These are phyloP conservation scores for Pinna nobilis DNA, from an alignment of 1,140 invertebrate genomes.

Conservation along the genomic window DNA sequence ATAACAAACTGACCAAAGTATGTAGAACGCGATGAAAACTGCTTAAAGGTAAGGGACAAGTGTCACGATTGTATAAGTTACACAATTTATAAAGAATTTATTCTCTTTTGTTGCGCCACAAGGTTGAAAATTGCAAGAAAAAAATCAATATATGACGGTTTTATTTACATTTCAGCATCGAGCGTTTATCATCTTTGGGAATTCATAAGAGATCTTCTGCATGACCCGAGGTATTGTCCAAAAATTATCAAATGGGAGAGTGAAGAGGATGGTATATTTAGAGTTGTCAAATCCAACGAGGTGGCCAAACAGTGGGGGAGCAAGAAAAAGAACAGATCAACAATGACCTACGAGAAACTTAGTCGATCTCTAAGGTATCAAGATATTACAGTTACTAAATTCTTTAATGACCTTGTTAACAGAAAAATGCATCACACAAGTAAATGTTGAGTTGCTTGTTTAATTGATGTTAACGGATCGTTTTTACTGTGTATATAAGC, in stretches of 20 bases:
- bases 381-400: neutral
- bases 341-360: constrained; percentile 96
- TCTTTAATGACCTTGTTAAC: neutral
- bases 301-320: constrained; percentile 92
- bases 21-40: no score
- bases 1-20: no score
- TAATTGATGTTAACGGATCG: neutral
- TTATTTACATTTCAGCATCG: constrained; percentile 11
- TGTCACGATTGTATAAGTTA: no score
- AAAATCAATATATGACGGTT: neutral
- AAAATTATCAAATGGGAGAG: constrained; percentile 88
- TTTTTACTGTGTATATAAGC: neutral
- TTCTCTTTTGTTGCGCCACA: no score
- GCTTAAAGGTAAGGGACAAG: no score
- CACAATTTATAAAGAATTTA: no score
- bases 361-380: constrained; percentile 90
- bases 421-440: neutral
- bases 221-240: constrained; percentile 49
- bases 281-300: constrained; percentile 90
- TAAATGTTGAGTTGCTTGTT: neutral
- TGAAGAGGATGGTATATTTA: constrained; percentile 88
- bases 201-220: constrained; percentile 69
- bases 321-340: constrained; percentile 85
- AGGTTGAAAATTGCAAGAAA: neutral
- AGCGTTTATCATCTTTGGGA: constrained; percentile 71